Conservation (phyloP, 2,888 invertebrate species). For the Boloria euphrosyne region DNA sequence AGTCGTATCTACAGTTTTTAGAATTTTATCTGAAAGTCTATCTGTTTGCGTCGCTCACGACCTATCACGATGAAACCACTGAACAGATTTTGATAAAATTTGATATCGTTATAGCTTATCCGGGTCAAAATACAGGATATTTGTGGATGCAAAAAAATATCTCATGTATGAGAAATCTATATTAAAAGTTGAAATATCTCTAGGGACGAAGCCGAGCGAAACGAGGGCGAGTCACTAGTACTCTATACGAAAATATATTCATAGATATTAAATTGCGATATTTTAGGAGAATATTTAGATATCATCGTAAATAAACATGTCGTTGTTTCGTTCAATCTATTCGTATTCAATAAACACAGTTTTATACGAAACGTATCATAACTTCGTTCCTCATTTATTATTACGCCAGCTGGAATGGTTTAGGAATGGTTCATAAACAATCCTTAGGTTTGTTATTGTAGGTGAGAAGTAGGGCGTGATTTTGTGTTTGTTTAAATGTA, state of each 20-base stretch:
- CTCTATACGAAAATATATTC: not conserved
- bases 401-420: slow-evolving; percentile 9
- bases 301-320: slow-evolving; percentile 17
- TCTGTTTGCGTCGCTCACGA: too few species aligned
- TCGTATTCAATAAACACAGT: slow-evolving; percentile 20
- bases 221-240: too few species aligned
- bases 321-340: slow-evolving; percentile 25
- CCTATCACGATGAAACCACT: too few species aligned
- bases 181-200: too few species aligned
- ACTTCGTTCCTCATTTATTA: slow-evolving; percentile 8
- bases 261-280: slow-evolving; percentile 1
- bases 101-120: too few species aligned
- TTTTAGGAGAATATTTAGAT: slow-evolving; percentile 14
- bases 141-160: too few species aligned
- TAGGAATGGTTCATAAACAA: slow-evolving; percentile 14
- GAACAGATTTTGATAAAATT: too few species aligned
- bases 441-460: slow-evolving; percentile 7
- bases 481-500: slow-evolving; percentile 6
- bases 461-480: slow-evolving; percentile 13
- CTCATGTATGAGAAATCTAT: too few species aligned
- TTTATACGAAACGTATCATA: slow-evolving; percentile 16
- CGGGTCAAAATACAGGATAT: too few species aligned
- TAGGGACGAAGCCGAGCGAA: too few species aligned
- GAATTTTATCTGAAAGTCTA: too few species aligned
- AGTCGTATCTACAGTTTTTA: too few species aligned